Evolutionary conservation across 2,113 vertebrate species (phyloP), one percentile per base, ranked within the genome.

Genomic region (Microtus ochrogaster): DNA sequence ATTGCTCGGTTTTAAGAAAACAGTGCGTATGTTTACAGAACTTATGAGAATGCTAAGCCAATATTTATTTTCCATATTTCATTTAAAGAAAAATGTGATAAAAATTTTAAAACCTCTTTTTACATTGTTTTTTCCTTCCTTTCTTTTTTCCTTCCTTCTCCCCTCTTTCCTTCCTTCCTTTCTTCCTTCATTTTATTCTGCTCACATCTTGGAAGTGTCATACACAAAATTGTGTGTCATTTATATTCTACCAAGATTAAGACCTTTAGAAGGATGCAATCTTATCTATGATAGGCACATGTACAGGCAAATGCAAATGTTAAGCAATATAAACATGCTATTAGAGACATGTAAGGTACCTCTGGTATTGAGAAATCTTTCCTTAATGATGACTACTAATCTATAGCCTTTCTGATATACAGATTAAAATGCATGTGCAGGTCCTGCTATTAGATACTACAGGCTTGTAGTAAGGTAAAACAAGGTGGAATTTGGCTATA

Each of bases 221-320:
- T 55, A 68, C 19, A 68, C 68, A 39, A 36, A 44, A 76, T 72
- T 84, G 28, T 55, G 3, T 63, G 28, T 21, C 70, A 41, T 83
- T 73, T 39, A 7, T 66, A 47, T 81, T 85, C 39, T 55, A 2
- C 36, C 30, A 7, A 17, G 24, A 9, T 39, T 3, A 0, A n/a
- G 22, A 11, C 44, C 36, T 91, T 81, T 70, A 89, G 74, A 82
- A 41, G 44, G 19, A 58, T 30, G 39, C 65, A 33, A 4, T 4
- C 63, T 74, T 79, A 12, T 4, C 24, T 77, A 0, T 52, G 41
- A 44, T 52, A 61, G 49, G 8, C 17, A 86, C 13, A 49, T 76
- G 0, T 8, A 3, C n/a, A 13, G 74, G 9, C 0, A n/a, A 26
- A 49, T 13, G 10, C 2, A 33, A 41, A 3, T 44, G 16, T 19